phyloP scores from a whole-genome alignment of 2,888 invertebrate genomes.

The Drosophila dives region DNA sequence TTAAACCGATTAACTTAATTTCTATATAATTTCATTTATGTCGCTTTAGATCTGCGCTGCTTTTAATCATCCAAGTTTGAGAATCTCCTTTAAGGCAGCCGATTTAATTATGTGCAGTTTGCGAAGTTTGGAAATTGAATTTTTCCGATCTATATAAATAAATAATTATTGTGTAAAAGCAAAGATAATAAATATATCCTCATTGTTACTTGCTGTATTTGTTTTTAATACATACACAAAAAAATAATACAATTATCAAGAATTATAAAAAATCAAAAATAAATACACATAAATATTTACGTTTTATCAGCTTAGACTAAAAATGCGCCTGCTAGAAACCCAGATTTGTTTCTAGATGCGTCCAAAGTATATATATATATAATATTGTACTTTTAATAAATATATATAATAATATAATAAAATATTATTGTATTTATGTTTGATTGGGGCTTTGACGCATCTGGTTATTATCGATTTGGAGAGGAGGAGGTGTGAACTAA shows the following conservation, averaged over 20 bases:
- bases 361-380: conserved; percentile 10
- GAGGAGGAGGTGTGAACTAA: conserved; percentile 37
- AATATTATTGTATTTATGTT: conserved; percentile 13
- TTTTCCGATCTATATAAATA: background rate
- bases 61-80: conserved; percentile 38
- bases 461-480: conserved; percentile 19
- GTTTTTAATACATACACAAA: conserved; percentile 68
- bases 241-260: conserved; percentile 60
- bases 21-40: background rate
- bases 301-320: conserved; percentile 40
- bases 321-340: conserved; percentile 38
- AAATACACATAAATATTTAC: conserved; percentile 57
- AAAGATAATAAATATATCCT: background rate
- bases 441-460: conserved; percentile 25
- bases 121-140: conserved; percentile 39
- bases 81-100: conserved; percentile 29
- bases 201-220: conserved; percentile 68
- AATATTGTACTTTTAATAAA: conserved; percentile 20
- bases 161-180: background rate
- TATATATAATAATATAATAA: conserved; percentile 3
- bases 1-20: background rate
- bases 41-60: conserved; percentile 16
- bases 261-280: conserved; percentile 61
- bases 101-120: conserved; percentile 30
- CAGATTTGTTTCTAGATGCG: conserved; percentile 28